Evolutionary conservation across 2,113 vertebrate species (phyloP), one percentile per base, ranked within the genome.

Genomic region (Taurulus bubalis): DNA sequence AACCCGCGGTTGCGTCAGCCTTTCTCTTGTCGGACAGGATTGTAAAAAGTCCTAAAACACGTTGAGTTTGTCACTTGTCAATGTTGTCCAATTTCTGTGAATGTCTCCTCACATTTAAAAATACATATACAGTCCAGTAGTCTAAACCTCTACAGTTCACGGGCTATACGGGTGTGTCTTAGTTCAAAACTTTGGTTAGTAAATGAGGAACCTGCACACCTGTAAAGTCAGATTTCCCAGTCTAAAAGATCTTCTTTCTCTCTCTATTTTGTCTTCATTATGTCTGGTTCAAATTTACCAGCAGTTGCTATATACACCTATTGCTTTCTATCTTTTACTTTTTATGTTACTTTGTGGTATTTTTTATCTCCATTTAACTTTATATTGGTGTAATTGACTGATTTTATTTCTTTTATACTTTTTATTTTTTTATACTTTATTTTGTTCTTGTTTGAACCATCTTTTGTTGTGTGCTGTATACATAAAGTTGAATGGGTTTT

Each of bases 121-220:
- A 9, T 38, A 51, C 45, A 18, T 42, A 14, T 1, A 16, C 42
- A 45, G 42, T 45, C 5, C 42, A 51, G 18, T 20, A 22, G 18
- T 6, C 18, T 51, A 51, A 6, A 51, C 20, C 47, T 20, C 2
- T 45, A 8, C 18, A 58, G 26, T 34, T 38, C 16, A n/a, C 16
- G 9, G 6, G 14, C 18, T 38, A 9, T 51, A 18, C n/a, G n/a
- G 15, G 26, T 36, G 24, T 56, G 34, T 67, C 28, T 26, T 3
- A 45, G 28, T 51, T 70, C 55, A 45, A 62, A 78, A 12, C 10
- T 42, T 45, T 38, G 6, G 4, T 34, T 1, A 45, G 24, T 55
- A 40, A 68, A 83, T 64, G n/a, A 64, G 49, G 0, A 83, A 72
- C 36, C 9, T 6, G 26, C 32, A 67, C n/a, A 45, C 34, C 3